These are phyloP conservation scores for Saturnia japonica DNA, from an alignment of 2,888 invertebrate species.

Conservation along the genomic window DNA sequence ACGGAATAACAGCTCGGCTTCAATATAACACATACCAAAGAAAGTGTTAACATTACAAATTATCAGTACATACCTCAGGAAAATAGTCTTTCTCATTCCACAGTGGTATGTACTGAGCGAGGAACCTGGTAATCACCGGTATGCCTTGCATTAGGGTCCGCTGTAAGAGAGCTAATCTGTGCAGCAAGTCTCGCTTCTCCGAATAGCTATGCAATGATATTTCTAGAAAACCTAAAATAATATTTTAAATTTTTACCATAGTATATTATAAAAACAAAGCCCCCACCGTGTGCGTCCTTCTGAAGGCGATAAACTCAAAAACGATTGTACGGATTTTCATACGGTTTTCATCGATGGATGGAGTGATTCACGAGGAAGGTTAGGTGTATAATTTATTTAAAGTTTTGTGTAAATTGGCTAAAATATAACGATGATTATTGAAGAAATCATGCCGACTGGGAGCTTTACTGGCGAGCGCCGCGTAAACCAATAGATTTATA, in stretches of 20 bases:
- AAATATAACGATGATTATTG: no score
- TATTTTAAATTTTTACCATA: background rate
- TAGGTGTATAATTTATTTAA: no score
- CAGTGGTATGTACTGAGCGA: conserved; percentile 66
- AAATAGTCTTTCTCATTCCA: conserved; percentile 74
- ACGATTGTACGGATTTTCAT: no score
- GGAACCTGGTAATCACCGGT: conserved; percentile 65
- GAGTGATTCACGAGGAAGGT: no score
- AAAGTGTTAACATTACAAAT: background rate
- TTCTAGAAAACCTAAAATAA: conserved; percentile 65
- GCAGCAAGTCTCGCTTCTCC: conserved; percentile 64
- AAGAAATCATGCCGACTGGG: no score
- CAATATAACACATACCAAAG: background rate
- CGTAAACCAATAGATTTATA: no score
- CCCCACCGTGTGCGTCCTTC: no score
- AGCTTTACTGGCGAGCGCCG: no score
- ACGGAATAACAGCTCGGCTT: background rate
- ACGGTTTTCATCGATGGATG: no score
- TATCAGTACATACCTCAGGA: conserved; percentile 54
- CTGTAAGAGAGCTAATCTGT: conserved; percentile 57
- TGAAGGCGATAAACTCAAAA: no score
- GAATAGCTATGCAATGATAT: conserved; percentile 56
- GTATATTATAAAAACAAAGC: no score
- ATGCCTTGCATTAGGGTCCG: conserved; percentile 65
- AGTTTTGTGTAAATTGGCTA: no score